These are phyloP conservation scores for Peromyscus melanophrys DNA, from an alignment of 2,797 vertebrate species.

Conservation along the genomic window DNA sequence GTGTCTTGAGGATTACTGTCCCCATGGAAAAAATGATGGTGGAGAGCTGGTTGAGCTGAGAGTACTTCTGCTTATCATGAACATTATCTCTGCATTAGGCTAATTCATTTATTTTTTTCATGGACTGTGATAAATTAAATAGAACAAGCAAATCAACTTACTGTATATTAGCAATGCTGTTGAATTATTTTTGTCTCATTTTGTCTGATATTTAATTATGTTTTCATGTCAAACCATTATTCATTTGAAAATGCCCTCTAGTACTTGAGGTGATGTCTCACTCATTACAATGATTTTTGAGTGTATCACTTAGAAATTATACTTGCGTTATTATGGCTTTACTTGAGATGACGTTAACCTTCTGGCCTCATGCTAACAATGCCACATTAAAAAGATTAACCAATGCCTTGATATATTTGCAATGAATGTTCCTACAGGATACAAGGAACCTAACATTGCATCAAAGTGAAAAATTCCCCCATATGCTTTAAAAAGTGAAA, in stretches of 20 bases:
- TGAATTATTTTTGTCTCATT: constrained; percentile 68
- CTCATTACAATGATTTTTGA: constrained; percentile 68
- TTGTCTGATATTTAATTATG: constrained; percentile 62
- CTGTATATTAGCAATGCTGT: constrained; percentile 49
- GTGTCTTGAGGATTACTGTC: not conserved
- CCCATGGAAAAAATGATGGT: not conserved
- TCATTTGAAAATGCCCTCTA: constrained; percentile 63
- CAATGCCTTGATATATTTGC: constrained; percentile 35
- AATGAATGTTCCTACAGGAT: not conserved
- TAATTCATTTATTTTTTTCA: constrained; percentile 54
- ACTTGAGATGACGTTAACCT: not conserved
- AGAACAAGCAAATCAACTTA: constrained; percentile 54
- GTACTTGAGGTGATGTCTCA: constrained; percentile 53
- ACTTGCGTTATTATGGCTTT: constrained; percentile 51
- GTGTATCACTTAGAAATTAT: constrained; percentile 69
- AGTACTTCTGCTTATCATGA: not conserved
- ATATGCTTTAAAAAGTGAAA: constrained; percentile 43
- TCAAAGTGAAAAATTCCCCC: not conserved
- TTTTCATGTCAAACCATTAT: constrained; percentile 63
- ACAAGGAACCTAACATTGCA: not conserved
- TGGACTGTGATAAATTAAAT: constrained; percentile 35
- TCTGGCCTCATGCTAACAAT: constrained; percentile 53
- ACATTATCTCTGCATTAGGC: not conserved
- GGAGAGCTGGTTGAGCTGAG: not conserved
- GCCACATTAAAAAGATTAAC: constrained; percentile 50